Conservation (phyloP, 1,140 invertebrate genomes). For the Pygmarrhopalites habei region DNA sequence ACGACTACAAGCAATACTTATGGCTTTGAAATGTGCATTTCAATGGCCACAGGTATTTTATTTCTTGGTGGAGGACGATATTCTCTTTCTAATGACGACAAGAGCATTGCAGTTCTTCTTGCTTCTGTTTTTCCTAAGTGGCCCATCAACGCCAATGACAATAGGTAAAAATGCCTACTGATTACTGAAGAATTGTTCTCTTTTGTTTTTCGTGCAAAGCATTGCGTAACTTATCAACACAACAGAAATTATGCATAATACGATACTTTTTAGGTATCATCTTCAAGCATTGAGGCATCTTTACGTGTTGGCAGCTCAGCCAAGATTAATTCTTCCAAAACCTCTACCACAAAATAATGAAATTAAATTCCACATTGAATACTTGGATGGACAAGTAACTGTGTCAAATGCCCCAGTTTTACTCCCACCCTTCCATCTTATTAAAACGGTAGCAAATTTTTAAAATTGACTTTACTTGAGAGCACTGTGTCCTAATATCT, state of each 20-base stretch:
- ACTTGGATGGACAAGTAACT: slow-evolving; percentile 24
- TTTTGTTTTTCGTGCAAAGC: too few species aligned
- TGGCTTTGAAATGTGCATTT: slow-evolving; percentile 39
- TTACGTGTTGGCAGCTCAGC: slow-evolving; percentile 87
- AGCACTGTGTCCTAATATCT: not conserved
- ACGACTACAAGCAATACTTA: slow-evolving; percentile 42
- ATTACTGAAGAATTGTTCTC: too few species aligned
- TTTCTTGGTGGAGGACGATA: slow-evolving; percentile 89
- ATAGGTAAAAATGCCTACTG: slow-evolving; percentile 67
- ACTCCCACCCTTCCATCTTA: slow-evolving; percentile 33
- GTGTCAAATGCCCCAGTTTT: slow-evolving; percentile 24
- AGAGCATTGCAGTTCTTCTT: slow-evolving; percentile 77
- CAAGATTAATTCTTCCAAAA: slow-evolving; percentile 69
- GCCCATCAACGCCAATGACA: slow-evolving; percentile 91
- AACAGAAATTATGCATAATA: too few species aligned
- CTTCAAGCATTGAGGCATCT: slow-evolving; percentile 91
- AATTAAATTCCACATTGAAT: slow-evolving; percentile 33
- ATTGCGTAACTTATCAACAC: too few species aligned
- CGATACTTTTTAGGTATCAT: slow-evolving; percentile 74
- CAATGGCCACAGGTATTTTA: slow-evolving; percentile 79
- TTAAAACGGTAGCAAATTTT: slow-evolving; percentile 19
- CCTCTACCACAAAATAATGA: slow-evolving; percentile 29
- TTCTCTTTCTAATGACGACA: slow-evolving; percentile 73
- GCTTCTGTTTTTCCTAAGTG: slow-evolving; percentile 95
- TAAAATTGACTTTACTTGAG: not conserved